Percentiles rank a stretch among this genome's conserved stretches.
These are phyloP conservation scores for Candoia aspera DNA, from an alignment of 2,113 vertebrate genomes.

Conservation along the genomic window DNA sequence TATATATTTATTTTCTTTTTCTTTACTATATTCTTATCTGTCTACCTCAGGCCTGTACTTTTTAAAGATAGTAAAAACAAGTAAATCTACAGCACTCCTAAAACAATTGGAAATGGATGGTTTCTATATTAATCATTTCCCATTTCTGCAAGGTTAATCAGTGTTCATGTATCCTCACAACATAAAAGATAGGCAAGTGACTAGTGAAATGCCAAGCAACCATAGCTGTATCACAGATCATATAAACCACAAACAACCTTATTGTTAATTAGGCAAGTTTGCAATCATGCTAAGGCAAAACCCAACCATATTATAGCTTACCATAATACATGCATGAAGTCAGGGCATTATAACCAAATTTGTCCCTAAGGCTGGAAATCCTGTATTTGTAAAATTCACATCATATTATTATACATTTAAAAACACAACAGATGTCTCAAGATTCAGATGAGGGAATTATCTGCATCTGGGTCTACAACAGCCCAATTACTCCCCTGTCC, in stretches of 20 bases:
- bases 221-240: background rate
- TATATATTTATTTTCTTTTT: too few relatives aligned
- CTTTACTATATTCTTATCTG: background rate
- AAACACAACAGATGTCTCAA: background rate
- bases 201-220: background rate
- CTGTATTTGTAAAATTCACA: background rate
- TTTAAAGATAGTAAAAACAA: background rate
- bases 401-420: background rate
- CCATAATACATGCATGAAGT: background rate
- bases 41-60: rapidly evolving
- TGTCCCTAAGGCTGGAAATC: background rate
- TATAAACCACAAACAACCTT: background rate
- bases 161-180: background rate
- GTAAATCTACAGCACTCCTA: background rate
- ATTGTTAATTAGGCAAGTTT: background rate
- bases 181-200: background rate
- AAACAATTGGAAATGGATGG: too few relatives aligned
- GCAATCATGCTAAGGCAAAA: background rate
- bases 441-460: background rate
- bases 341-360: background rate
- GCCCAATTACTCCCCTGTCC: background rate
- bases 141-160: background rate
- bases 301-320: background rate
- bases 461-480: background rate
- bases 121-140: background rate